Base-by-base conservation (phyloP, 2,888 invertebrate species). In the Capitulum mitella region DNA sequence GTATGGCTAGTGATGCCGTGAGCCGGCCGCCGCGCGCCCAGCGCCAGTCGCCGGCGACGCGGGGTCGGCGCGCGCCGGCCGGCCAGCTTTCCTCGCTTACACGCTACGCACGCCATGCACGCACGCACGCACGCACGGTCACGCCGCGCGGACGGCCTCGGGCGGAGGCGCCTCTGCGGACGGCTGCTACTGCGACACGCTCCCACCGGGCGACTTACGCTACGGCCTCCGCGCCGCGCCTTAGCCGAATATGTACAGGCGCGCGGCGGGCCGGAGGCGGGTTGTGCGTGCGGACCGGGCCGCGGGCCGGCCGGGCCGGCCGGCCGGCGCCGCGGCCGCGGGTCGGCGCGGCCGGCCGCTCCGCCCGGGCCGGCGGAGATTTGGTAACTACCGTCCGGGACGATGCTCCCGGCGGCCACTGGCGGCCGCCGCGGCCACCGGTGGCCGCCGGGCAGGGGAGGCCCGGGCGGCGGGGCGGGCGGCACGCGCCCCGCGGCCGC, bases 1-100 rank as follows among this genome's bases (percentile, higher is more conserved):
- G 70, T 40, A 70, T 70, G 70, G 70, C 70, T 40, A 70, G 70
- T 70, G 70, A 70, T 40, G 70, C 70, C 70, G 70, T 26, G 40
- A 26, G 70, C 70, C 70, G 70, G 40, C 26, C 37, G 70, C 22
- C 70, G 70, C 22, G 40, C 5, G 70, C 40, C 70, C 26, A 40
- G 70, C 70, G 58, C 70, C 1, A 6, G 37, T 34, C 34, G 2
- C 12, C 29, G 40, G 37, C 29, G 70, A 22, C 32, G 8, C 1
- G 37, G 19, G 70, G 40, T 40, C 40, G 26, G 70, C 70, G 70
- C 70, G 70, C 70, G 70, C 70, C 70, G 26, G 26, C 40, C 70
- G 70, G 70, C 70, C 70, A 3, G 70, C 26, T 70, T 70, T 70
- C 70, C 70, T 70, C 70, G 37, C 70, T 70, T 70, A 40, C 70